Percentiles rank a stretch among this genome's conserved stretches.
Evolutionary conservation across 2,113 vertebrate genomes (phyloP).

Genomic region (Aegotheles bennettii): DNA sequence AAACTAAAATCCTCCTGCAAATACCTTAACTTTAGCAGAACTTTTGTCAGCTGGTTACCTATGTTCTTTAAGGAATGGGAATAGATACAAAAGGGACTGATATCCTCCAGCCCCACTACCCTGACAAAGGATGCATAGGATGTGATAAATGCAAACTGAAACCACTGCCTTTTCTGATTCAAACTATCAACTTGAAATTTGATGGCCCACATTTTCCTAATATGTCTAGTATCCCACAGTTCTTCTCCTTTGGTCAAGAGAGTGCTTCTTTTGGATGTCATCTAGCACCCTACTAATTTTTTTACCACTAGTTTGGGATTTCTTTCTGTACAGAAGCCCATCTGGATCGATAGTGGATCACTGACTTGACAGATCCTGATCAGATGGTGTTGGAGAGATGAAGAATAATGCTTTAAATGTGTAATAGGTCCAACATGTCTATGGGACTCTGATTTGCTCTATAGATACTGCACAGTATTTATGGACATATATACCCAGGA

Average conservation of each 20-base stretch:
- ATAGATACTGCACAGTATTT: not conserved
- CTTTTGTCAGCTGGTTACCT: not conserved
- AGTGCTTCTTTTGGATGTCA: not conserved
- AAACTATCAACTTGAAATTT: not conserved
- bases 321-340: not conserved
- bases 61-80: not conserved
- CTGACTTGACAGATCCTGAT: not conserved
- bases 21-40: not conserved
- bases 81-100: not conserved
- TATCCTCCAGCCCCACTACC: not conserved
- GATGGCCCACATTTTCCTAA: not conserved
- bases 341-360: not conserved
- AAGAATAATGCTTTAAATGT: not conserved
- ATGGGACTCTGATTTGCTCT: not conserved
- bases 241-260: not conserved
- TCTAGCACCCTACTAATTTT: not conserved
- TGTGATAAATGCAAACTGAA: not conserved
- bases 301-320: not conserved
- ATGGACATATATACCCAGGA: not conserved
- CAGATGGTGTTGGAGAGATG: not conserved
- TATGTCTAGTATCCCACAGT: accelerated
- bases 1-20: not conserved
- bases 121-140: not conserved
- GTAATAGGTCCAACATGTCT: not conserved
- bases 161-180: not conserved